These are phyloP conservation scores for Solen grandis DNA, from an alignment of 1,140 invertebrate species.

Conservation along the genomic window DNA sequence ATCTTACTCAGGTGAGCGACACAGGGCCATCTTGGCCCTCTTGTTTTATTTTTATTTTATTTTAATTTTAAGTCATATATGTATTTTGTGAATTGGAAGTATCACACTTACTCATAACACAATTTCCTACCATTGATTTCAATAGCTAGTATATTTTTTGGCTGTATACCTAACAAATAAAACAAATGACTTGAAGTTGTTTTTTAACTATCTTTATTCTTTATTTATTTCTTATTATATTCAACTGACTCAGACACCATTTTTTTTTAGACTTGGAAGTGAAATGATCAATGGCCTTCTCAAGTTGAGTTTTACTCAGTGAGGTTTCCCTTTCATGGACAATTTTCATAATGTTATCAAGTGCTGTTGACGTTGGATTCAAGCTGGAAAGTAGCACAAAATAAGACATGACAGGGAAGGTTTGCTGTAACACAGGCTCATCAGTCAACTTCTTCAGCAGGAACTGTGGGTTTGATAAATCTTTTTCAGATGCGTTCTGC, in stretches of 20 bases:
- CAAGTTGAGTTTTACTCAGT: conserved; percentile 12
- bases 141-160: background rate
- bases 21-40: too few relatives aligned
- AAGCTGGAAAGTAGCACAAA: conserved; percentile 8
- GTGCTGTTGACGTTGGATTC: conserved; percentile 41
- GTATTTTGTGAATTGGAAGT: background rate
- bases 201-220: too few relatives aligned
- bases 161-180: background rate
- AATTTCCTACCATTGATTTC: background rate
- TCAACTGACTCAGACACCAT: too few relatives aligned
- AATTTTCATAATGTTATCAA: conserved; percentile 29
- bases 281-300: conserved; percentile 34
- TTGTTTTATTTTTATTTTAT: too few relatives aligned
- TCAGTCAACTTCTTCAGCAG: conserved; percentile 16
- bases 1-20: too few relatives aligned
- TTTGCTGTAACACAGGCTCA: conserved; percentile 10
- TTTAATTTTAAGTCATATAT: too few relatives aligned
- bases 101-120: background rate
- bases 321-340: conserved; percentile 15
- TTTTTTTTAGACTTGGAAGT: background rate
- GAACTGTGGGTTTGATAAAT: conserved; percentile 24
- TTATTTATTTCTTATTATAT: too few relatives aligned
- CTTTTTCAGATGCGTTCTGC: conserved; percentile 14
- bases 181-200: background rate
- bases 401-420: conserved; percentile 36